Conservation (phyloP, 1,140 invertebrate genomes). For the Uloborus diversus region DNA sequence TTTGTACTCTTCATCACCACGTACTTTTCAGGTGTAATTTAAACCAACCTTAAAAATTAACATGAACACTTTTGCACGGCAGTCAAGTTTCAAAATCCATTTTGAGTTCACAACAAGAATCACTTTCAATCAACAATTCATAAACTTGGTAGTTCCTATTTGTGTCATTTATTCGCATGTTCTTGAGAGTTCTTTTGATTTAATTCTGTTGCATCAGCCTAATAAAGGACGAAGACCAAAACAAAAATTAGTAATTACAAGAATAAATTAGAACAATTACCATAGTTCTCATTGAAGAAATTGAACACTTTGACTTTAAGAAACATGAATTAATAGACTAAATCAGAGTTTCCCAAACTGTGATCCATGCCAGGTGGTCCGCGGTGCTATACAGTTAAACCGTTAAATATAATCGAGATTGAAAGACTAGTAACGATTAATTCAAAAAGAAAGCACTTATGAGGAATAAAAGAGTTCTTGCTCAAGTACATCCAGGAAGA, state of each 20-base stretch:
- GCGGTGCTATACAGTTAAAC: no score
- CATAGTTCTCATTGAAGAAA: not conserved
- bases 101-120: not conserved
- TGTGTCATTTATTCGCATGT: not conserved
- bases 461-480: no score
- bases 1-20: conserved; percentile 23
- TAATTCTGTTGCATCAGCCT: not conserved
- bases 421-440: no score
- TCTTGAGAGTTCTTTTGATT: not conserved
- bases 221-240: not conserved
- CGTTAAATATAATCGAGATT: no score
- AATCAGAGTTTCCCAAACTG: no score
- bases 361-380: no score
- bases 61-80: conserved; percentile 36
- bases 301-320: no score
- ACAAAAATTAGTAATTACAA: not conserved
- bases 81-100: conserved; percentile 1
- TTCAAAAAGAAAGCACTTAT: no score
- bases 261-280: not conserved
- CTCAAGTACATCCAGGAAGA: no score
- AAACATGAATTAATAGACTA: no score
- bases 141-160: not conserved
- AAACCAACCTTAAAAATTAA: not conserved
- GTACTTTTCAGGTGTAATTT: conserved; percentile 6
- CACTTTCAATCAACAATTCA: not conserved